Evolutionary conservation across 2,113 vertebrate species (phyloP).

Genomic region (Danionella cerebrum): DNA sequence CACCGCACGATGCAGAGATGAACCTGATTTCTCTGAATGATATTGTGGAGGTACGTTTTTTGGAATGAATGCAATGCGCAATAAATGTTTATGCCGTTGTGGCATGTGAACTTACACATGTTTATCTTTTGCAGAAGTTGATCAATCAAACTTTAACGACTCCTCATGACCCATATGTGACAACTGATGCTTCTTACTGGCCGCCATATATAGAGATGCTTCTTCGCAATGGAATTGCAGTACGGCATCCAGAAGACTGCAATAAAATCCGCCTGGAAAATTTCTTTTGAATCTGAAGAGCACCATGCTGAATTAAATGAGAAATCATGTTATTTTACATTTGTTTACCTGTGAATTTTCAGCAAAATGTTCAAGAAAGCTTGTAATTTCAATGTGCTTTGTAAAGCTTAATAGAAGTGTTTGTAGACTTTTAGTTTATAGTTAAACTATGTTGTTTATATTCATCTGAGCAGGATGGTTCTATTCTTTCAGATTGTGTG

Average conservation of each 20-base stretch:
- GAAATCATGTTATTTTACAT: neutral
- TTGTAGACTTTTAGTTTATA: too few species aligned
- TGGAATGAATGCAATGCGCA: too few species aligned
- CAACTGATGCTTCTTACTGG: slow-evolving; percentile 73
- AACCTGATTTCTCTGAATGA: slow-evolving; percentile 59
- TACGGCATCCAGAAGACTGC: slow-evolving; percentile 81
- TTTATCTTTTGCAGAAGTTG: slow-evolving; percentile 63
- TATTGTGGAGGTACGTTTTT: slow-evolving; percentile 66
- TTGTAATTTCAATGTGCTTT: too few species aligned
- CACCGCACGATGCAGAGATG: slow-evolving; percentile 12
- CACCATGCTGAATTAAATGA: neutral
- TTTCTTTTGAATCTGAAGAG: slow-evolving; percentile 47
- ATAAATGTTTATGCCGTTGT: too few species aligned
- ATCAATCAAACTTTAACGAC: slow-evolving; percentile 66
- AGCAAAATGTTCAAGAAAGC: too few species aligned
- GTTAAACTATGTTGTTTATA: too few species aligned
- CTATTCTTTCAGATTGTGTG: too few species aligned
- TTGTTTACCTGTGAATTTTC: neutral
- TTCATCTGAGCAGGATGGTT: too few species aligned
- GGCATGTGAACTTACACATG: too few species aligned
- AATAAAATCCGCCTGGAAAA: slow-evolving; percentile 73
- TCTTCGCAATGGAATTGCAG: slow-evolving; percentile 73
- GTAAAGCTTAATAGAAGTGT: too few species aligned
- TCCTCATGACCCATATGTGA: slow-evolving; percentile 87
- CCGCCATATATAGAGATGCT: slow-evolving; percentile 86